phyloP scores from a whole-genome alignment of 2,797 vertebrate genomes.

The Rhinichthys osculus region DNA sequence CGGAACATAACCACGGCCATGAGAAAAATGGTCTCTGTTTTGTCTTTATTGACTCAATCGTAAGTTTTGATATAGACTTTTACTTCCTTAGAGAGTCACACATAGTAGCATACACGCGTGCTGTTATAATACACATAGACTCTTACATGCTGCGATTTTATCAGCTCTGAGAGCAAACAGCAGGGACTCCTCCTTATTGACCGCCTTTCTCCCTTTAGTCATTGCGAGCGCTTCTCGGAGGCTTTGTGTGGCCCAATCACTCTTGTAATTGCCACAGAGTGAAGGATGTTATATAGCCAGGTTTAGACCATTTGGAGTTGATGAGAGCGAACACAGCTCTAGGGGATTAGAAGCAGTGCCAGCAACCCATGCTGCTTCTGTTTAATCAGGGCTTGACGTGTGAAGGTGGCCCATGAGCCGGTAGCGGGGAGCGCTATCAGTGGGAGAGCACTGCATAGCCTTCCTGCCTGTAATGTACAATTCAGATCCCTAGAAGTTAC shows the following conservation, averaged over 20 bases:
- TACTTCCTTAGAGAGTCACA: slow-evolving; percentile 6
- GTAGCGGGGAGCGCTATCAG: slow-evolving; percentile 56
- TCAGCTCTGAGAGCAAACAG: slow-evolving; percentile 65
- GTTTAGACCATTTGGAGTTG: slow-evolving; percentile 64
- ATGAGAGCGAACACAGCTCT: slow-evolving; percentile 61
- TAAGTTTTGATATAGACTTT: slow-evolving; percentile 32
- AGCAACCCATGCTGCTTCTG: slow-evolving; percentile 71
- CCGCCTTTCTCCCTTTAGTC: slow-evolving; percentile 65
- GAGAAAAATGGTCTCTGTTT: slow-evolving; percentile 13
- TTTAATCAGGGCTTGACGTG: slow-evolving; percentile 69
- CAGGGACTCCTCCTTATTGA: slow-evolving; percentile 62
- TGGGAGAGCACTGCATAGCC: slow-evolving; percentile 68
- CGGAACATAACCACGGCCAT: not conserved
- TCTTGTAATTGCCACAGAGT: slow-evolving; percentile 62
- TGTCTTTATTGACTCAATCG: slow-evolving; percentile 20
- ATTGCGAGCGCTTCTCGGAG: slow-evolving; percentile 66
- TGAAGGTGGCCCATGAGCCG: slow-evolving; percentile 65
- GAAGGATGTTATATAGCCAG: slow-evolving; percentile 59
- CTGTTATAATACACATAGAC: slow-evolving; percentile 39
- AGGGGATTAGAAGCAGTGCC: slow-evolving; percentile 62
- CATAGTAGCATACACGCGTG: not conserved
- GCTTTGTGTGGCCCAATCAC: slow-evolving; percentile 54
- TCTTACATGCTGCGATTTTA: slow-evolving; percentile 49
- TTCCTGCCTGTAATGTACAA: slow-evolving; percentile 66
- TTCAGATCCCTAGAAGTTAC: slow-evolving; percentile 65